A percentile compares a stretch with the other conserved stretches of the same genome.
phyloP scores from a whole-genome alignment of 2,113 vertebrate species.

The Donacobius atricapilla region DNA sequence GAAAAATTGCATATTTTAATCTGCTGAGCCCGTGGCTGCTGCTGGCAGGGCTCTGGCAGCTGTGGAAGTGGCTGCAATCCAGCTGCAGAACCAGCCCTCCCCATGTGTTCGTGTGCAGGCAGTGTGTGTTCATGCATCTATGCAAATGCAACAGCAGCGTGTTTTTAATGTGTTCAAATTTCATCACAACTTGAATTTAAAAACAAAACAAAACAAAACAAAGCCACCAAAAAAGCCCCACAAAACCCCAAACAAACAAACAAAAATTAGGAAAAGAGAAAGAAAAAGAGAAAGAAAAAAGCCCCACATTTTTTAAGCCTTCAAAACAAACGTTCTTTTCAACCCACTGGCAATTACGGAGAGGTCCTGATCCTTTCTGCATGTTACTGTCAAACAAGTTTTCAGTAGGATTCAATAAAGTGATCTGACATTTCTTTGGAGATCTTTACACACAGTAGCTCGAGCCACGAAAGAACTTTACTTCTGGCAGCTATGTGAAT shows the following conservation, averaged over 20 bases:
- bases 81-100: not conserved
- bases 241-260: not conserved
- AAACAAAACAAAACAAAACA: fast-evolving
- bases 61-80: not conserved
- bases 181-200: not conserved
- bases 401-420: constrained; percentile 84
- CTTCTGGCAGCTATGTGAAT: constrained; percentile 68
- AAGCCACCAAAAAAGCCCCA: not conserved
- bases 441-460: constrained; percentile 75
- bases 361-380: constrained; percentile 70
- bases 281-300: not conserved
- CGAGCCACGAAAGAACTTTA: constrained; percentile 77
- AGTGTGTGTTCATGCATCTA: fast-evolving
- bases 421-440: constrained; percentile 79
- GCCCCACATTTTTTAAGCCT: not conserved
- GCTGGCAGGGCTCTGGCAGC: not conserved
- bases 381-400: constrained; percentile 78
- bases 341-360: constrained; percentile 52
- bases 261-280: fast-evolving
- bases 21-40: not conserved
- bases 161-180: not conserved
- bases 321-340: constrained; percentile 47
- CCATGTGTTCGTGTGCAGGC: not conserved
- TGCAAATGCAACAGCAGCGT: fast-evolving
- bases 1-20: not conserved